These are phyloP conservation scores for Diplazon laetatorius DNA, from an alignment of 2,888 invertebrate species.

Conservation along the genomic window DNA sequence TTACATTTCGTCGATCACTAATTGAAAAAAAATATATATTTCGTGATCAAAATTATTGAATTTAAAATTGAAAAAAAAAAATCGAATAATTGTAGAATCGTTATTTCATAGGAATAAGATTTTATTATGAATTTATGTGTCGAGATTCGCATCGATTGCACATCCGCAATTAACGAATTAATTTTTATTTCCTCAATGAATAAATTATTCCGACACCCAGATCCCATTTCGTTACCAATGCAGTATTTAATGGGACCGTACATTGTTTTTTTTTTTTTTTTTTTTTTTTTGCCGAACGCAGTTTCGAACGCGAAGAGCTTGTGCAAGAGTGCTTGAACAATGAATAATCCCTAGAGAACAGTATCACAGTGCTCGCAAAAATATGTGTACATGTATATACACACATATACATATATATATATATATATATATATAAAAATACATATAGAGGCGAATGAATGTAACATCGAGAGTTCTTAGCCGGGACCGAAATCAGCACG, in stretches of 20 bases:
- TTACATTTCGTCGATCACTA: too few relatives aligned
- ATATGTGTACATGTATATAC: neutral
- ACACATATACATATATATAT: neutral
- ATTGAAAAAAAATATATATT: too few relatives aligned
- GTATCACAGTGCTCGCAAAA: slow-evolving; percentile 1
- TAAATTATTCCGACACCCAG: neutral
- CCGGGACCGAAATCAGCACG: slow-evolving; percentile 59
- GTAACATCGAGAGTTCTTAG: slow-evolving; percentile 16
- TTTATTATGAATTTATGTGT: neutral
- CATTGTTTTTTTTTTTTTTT: too few relatives aligned
- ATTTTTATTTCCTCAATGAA: slow-evolving; percentile 23
- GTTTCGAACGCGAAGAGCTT: slow-evolving; percentile 37
- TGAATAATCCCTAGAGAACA: slow-evolving; percentile 30
- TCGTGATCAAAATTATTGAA: too few relatives aligned
- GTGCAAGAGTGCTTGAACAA: slow-evolving; percentile 26
- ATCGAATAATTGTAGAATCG: too few relatives aligned
- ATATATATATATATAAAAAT: neutral
- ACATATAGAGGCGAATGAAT: slow-evolving; percentile 17
- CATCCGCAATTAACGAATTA: slow-evolving; percentile 15
- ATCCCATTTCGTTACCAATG: neutral
- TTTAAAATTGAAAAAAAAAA: too few relatives aligned
- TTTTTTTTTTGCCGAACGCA: slow-evolving; percentile 24
- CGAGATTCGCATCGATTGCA: neutral
- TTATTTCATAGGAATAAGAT: neutral
- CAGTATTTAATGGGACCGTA: slow-evolving; percentile 27